A percentile compares a stretch with the other conserved stretches of the same genome.
Evolutionary conservation across 1,140 invertebrate species (phyloP).

Genomic region (Choristoneura fumiferana): DNA sequence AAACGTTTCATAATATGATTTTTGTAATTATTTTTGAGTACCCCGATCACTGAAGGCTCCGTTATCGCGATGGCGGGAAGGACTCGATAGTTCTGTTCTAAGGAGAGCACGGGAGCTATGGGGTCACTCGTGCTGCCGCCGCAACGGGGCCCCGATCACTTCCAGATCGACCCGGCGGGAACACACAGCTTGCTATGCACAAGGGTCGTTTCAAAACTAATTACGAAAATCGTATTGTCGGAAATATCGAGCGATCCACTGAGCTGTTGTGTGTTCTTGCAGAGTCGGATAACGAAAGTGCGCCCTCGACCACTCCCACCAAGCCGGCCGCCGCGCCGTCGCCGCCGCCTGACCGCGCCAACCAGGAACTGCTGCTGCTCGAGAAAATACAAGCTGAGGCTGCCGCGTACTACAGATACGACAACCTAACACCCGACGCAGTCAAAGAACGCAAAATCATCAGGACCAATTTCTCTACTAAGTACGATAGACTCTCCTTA

Average conservation of each 20-base stretch:
- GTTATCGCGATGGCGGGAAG: too few species aligned
- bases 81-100: too few species aligned
- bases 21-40: conserved; percentile 76
- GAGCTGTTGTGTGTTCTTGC: conserved; percentile 82
- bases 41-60: conserved; percentile 26
- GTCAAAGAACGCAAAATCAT: conserved; percentile 50
- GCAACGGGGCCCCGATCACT: too few species aligned
- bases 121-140: too few species aligned
- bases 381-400: conserved; percentile 84
- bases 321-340: conserved; percentile 57
- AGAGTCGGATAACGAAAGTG: conserved; percentile 86
- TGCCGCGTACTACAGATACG: conserved; percentile 83
- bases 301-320: conserved; percentile 79
- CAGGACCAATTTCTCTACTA: conserved; percentile 45
- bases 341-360: too few species aligned
- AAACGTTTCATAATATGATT: conserved; percentile 74
- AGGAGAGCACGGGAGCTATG: too few species aligned
- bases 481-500: conserved; percentile 57
- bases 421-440: conserved; percentile 35
- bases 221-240: conserved; percentile 66
- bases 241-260: conserved; percentile 31
- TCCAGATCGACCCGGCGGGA: conserved; percentile 57
- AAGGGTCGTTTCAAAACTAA: conserved; percentile 67
- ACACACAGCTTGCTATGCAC: conserved; percentile 56
- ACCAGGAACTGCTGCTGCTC: conserved; percentile 82